Percentiles rank a stretch among this genome's conserved stretches.
phyloP scores from a whole-genome alignment of 2,888 invertebrate species.

The Plebejus melissa region DNA sequence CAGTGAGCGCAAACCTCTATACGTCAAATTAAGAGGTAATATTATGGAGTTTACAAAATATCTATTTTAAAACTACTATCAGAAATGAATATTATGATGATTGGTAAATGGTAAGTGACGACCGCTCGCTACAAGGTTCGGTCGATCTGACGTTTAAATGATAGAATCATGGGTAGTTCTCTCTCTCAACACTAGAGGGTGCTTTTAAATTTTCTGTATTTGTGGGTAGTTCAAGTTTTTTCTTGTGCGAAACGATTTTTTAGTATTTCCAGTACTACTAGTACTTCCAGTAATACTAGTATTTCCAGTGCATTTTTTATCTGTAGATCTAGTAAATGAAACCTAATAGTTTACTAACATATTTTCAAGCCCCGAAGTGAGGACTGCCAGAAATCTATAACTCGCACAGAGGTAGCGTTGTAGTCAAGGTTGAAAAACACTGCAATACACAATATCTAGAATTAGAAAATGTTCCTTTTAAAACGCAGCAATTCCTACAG shows the following conservation, averaged over 20 bases:
- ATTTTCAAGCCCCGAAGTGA: slow-evolving; percentile 22
- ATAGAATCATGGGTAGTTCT: neutral
- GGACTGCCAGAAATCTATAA: slow-evolving; percentile 11
- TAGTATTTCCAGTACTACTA: too few relatives aligned
- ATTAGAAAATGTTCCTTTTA: neutral
- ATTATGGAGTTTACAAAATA: neutral
- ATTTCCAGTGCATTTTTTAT: neutral
- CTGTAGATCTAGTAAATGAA: neutral
- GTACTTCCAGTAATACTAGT: neutral
- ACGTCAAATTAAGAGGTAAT: neutral
- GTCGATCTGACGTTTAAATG: neutral
- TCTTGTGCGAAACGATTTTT: neutral
- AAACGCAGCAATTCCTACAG: neutral
- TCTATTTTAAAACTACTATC: neutral
- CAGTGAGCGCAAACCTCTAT: neutral
- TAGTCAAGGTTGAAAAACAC: slow-evolving; percentile 13
- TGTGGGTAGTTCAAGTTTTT: neutral
- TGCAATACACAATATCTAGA: slow-evolving; percentile 17
- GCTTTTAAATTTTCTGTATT: neutral
- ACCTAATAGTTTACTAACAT: slow-evolving; percentile 10
- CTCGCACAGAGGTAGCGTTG: slow-evolving; percentile 10
- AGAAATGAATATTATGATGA: neutral
- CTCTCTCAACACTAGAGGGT: neutral
- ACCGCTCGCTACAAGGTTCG: neutral
- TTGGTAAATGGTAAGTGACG: neutral